Evolutionary conservation across 2,888 invertebrate genomes (phyloP).

Genomic region (Agapostemon virescens): DNA sequence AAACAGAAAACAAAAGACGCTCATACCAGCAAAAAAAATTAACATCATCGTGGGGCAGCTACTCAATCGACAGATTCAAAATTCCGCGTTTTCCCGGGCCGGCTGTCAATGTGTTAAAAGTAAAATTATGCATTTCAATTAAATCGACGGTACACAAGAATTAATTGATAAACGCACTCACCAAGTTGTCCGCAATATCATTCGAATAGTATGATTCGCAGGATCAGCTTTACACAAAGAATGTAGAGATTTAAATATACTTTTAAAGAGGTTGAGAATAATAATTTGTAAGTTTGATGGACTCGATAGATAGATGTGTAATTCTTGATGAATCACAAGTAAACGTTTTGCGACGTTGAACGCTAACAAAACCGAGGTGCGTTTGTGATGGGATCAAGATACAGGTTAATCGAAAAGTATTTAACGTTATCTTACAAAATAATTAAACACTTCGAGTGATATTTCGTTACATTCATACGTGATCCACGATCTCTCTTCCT

Average conservation of each 20-base stretch:
- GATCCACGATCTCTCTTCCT: slow-evolving; percentile 25
- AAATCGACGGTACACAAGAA: neutral
- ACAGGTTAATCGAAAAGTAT: neutral
- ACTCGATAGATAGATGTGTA: neutral
- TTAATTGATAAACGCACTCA: neutral
- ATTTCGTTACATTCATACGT: slow-evolving; percentile 34
- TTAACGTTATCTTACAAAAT: neutral
- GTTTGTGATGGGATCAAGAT: neutral
- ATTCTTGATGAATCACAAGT: neutral
- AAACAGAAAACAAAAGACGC: too few relatives aligned
- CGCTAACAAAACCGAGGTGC: neutral
- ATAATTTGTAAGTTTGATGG: neutral
- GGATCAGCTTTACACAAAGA: neutral
- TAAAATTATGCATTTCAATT: neutral
- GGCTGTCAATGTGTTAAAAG: too few relatives aligned
- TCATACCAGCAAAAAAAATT: too few relatives aligned
- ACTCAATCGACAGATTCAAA: too few relatives aligned
- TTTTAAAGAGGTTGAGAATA: neutral
- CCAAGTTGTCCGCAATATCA: neutral
- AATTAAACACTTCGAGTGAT: slow-evolving; percentile 25
- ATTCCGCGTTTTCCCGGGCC: too few relatives aligned
- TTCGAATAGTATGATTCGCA: neutral
- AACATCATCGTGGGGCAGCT: too few relatives aligned
- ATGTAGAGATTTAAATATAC: neutral
- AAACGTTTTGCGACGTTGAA: neutral